Conservation (phyloP, 2,888 invertebrate species). For the Coecobrya sp. region DNA sequence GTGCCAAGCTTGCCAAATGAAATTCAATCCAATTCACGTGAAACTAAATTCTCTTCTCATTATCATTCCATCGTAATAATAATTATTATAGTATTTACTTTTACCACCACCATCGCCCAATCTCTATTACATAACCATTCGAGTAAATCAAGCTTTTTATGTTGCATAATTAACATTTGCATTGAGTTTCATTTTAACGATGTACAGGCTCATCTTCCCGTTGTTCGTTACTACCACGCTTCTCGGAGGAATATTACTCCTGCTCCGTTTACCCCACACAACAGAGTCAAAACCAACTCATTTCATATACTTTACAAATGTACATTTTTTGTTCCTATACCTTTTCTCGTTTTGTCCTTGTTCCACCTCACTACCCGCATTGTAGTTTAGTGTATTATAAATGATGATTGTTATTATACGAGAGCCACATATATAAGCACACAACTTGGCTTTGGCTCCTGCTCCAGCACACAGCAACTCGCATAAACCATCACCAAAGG, state of each 20-base stretch:
- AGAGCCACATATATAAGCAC: background rate
- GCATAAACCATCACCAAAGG: constrained; percentile 22
- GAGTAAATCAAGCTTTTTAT: constrained; percentile 1
- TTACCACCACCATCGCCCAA: too few species aligned
- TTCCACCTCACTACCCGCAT: constrained; percentile 52
- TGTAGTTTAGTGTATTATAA: constrained; percentile 55
- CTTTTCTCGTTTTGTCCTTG: constrained; percentile 26
- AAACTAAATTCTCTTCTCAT: background rate
- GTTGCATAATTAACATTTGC: constrained; percentile 51
- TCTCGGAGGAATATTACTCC: constrained; percentile 47
- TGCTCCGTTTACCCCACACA: constrained; percentile 64
- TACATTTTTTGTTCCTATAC: background rate
- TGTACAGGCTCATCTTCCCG: background rate
- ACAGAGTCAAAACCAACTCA: background rate
- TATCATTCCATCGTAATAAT: background rate
- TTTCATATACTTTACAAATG: constrained; percentile 9
- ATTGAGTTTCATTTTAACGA: constrained; percentile 52
- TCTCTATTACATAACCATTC: background rate
- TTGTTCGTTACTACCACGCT: background rate
- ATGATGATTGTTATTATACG: constrained; percentile 31
- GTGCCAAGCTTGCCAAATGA: background rate
- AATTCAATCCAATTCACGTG: background rate
- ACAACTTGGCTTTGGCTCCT: background rate
- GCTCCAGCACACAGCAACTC: background rate
- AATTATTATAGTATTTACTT: background rate